Percentiles rank a stretch among this genome's conserved stretches.
Conservation (phyloP, 2,113 vertebrate genomes). For the Nothoprocta pentlandii region DNA sequence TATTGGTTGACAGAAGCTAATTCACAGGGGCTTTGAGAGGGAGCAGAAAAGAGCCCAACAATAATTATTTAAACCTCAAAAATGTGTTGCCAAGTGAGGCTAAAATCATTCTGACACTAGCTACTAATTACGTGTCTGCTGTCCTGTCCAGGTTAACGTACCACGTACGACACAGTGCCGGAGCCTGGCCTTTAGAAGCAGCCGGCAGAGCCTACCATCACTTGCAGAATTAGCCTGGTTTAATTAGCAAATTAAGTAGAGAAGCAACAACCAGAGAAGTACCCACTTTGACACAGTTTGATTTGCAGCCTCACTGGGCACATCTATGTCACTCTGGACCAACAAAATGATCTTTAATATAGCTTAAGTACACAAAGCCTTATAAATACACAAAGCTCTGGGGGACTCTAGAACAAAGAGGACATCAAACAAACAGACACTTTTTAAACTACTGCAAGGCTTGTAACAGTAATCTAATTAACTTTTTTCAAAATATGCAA, state of each 20-base stretch:
- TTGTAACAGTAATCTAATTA: background rate
- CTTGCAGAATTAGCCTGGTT: background rate
- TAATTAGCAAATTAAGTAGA: background rate
- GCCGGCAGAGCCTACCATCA: background rate
- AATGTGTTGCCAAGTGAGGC: background rate
- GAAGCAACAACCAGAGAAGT: background rate
- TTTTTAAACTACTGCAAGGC: background rate
- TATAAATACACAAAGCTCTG: background rate
- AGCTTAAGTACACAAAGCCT: background rate
- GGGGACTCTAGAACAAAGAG: background rate
- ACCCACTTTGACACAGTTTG: background rate
- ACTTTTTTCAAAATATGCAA: background rate
- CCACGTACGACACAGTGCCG: background rate
- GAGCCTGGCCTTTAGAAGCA: background rate
- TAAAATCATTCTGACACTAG: background rate
- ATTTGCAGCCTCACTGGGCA: background rate
- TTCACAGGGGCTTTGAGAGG: rapidly evolving
- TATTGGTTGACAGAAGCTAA: background rate
- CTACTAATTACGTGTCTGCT: background rate
- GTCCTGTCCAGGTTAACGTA: background rate
- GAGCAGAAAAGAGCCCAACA: background rate
- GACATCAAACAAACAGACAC: background rate
- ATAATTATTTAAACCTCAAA: background rate
- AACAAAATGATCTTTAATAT: background rate
- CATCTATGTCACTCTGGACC: background rate